Conservation (phyloP, 2,113 vertebrate genomes). For the Glaucidium brasilianum region DNA sequence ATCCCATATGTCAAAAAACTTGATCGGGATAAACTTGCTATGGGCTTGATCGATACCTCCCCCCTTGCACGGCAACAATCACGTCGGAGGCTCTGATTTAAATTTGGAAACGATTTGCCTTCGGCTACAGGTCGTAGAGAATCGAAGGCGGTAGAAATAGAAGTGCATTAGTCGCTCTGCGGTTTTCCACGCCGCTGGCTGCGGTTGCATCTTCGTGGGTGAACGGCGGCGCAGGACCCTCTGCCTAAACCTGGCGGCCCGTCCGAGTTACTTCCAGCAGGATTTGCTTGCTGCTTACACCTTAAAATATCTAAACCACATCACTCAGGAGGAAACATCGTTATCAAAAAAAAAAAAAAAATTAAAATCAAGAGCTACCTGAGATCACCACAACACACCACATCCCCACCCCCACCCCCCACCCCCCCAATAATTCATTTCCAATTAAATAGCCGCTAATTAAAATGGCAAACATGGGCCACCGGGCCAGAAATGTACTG, state of each 20-base stretch:
- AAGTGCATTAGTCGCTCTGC: not conserved
- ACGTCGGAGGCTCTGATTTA: not conserved
- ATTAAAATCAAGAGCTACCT: not conserved
- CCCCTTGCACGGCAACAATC: not conserved
- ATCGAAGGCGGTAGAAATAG: not conserved
- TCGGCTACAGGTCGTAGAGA: not conserved
- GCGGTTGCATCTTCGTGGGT: not conserved
- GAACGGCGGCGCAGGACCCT: not conserved
- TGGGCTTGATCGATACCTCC: not conserved
- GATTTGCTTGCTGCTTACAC: not conserved
- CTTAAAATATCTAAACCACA: accelerated
- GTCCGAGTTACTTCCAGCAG: not conserved
- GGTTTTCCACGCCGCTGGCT: not conserved
- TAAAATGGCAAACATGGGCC: not conserved
- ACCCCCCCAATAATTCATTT: not conserved
- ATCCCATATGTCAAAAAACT: not conserved
- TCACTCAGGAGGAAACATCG: too few relatives aligned
- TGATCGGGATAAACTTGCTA: not conserved
- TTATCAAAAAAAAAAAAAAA: not conserved
- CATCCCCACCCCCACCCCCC: too few relatives aligned
- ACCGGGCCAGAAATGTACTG: not conserved
- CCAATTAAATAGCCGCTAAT: not conserved
- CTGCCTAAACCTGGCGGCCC: too few relatives aligned
- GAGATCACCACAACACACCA: not conserved
- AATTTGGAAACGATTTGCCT: not conserved